Conservation (phyloP, 1,140 invertebrate species). For the Aphaenogaster ashmeadi region DNA sequence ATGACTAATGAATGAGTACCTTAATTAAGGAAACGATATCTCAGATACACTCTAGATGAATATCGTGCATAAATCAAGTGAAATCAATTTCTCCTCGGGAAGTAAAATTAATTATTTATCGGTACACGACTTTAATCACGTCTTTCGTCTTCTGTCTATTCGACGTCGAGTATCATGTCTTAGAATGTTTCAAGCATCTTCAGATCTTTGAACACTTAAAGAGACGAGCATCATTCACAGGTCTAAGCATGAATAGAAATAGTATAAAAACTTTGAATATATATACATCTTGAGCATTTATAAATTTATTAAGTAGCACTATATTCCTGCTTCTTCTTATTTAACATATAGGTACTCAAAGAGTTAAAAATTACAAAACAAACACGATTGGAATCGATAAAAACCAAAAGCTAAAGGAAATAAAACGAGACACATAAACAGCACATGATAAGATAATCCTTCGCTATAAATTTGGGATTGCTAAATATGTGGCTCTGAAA, state of each 20-base stretch:
- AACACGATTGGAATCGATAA: neutral
- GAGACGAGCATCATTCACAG: constrained; percentile 20
- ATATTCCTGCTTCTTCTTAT: neutral
- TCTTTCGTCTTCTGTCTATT: neutral
- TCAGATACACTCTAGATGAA: neutral
- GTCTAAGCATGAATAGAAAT: neutral
- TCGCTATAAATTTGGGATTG: neutral
- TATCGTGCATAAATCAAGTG: neutral
- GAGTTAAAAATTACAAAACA: neutral
- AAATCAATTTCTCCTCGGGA: neutral
- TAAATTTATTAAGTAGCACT: neutral
- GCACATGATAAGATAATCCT: neutral
- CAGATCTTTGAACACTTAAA: neutral
- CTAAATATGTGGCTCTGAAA: neutral
- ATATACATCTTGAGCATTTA: neutral
- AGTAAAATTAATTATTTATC: constrained; percentile 4
- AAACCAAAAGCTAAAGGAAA: neutral
- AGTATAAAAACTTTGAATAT: neutral
- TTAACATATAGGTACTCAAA: neutral
- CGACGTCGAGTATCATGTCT: neutral
- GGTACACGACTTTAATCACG: constrained; percentile 10
- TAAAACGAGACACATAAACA: neutral
- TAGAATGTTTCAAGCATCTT: neutral
- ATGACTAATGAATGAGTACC: constrained; percentile 25
- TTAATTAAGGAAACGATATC: constrained; percentile 40